phyloP scores from a whole-genome alignment of 2,797 vertebrate genomes.

The Danio kyathit region DNA sequence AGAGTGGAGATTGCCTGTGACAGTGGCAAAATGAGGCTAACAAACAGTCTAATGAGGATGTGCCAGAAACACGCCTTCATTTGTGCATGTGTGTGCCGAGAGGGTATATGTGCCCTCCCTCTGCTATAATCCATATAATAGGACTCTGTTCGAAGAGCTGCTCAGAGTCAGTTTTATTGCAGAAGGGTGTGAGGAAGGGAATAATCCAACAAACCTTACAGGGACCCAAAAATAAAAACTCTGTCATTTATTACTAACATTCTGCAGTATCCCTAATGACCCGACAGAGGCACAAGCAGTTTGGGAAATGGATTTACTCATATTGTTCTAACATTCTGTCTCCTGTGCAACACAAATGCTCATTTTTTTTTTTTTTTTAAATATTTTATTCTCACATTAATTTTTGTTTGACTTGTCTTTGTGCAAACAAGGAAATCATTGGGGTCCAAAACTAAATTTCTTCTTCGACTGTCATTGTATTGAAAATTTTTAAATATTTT shows the following conservation, averaged over 20 bases:
- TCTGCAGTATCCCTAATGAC: too few species aligned
- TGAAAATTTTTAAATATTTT: neutral
- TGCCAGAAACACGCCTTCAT: constrained; percentile 70
- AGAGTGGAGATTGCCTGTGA: constrained; percentile 79
- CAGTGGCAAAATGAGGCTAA: constrained; percentile 86
- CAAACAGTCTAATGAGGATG: constrained; percentile 77
- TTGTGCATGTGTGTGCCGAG: constrained; percentile 69
- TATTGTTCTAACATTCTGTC: neutral
- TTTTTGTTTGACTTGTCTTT: neutral
- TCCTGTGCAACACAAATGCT: neutral
- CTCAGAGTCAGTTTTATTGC: neutral
- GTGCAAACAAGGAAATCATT: neutral
- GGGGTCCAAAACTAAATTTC: too few species aligned
- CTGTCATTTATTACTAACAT: neutral
- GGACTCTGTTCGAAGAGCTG: constrained; percentile 58
- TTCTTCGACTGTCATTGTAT: neutral
- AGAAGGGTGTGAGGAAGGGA: neutral
- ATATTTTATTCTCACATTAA: too few species aligned
- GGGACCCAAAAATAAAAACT: neutral
- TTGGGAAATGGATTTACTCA: neutral
- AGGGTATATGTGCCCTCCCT: constrained; percentile 64
- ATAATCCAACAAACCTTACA: constrained; percentile 4
- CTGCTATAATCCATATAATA: constrained; percentile 79
- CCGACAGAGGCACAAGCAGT: neutral
- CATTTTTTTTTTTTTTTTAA: too few species aligned